A percentile compares a stretch with the other conserved stretches of the same genome.
phyloP scores from a whole-genome alignment of 2,888 invertebrate species.

The Timema podura region DNA sequence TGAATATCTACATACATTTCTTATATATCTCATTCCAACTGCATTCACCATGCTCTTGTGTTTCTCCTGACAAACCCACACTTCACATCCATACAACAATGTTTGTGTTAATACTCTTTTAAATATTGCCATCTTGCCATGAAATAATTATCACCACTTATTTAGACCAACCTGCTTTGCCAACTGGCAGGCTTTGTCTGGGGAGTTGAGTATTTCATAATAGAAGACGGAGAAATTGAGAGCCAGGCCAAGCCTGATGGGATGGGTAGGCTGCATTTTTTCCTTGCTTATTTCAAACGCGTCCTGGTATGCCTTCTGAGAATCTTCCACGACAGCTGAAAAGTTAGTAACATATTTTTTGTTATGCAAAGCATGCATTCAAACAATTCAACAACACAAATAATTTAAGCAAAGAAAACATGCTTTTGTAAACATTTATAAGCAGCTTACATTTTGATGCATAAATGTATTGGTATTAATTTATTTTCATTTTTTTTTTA shows the following conservation, averaged over 20 bases:
- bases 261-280: slow-evolving; percentile 97
- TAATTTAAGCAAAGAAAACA: background rate
- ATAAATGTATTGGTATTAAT: too few species aligned
- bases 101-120: too few species aligned
- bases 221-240: slow-evolving; percentile 99
- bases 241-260: slow-evolving; percentile 96
- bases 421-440: background rate
- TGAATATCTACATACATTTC: too few species aligned
- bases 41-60: too few species aligned
- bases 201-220: slow-evolving; percentile 96
- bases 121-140: too few species aligned
- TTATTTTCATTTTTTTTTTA: too few species aligned
- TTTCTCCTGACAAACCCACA: too few species aligned
- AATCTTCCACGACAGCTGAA: slow-evolving; percentile 89
- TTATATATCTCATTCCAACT: too few species aligned
- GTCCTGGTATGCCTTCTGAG: slow-evolving; percentile 94
- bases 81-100: too few species aligned
- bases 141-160: too few species aligned
- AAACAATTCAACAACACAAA: background rate
- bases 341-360: slow-evolving; percentile 15
- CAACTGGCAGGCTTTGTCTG: slow-evolving; percentile 90
- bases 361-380: background rate
- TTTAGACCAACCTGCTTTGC: slow-evolving; percentile 64
- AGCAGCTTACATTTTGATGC: background rate
- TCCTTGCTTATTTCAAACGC: slow-evolving; percentile 95